Percentiles rank a stretch among this genome's conserved stretches.
Evolutionary conservation across 2,797 vertebrate species (phyloP).

Genomic region (Scolopax rusticola): DNA sequence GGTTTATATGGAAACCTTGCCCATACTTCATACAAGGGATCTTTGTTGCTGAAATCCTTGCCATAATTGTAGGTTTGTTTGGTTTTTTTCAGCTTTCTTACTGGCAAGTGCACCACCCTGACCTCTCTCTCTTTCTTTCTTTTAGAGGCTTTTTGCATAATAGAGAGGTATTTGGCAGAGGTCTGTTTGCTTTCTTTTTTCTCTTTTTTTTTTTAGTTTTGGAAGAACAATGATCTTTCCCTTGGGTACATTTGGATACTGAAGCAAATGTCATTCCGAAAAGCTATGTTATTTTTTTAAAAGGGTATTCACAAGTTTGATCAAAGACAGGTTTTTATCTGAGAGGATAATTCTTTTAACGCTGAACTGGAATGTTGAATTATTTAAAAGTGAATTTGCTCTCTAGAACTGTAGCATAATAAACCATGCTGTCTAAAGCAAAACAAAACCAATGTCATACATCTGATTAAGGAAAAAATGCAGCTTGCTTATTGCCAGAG

Average conservation of each 20-base stretch:
- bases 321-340: not conserved
- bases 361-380: not conserved
- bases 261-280: not conserved
- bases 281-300: not conserved
- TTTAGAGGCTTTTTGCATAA: not conserved
- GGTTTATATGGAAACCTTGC: not conserved
- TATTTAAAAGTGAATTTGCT: not conserved
- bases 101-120: not conserved
- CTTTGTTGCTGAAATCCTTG: constrained; percentile 31
- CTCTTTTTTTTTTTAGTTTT: not conserved
- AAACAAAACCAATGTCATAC: not conserved
- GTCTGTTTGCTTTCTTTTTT: not conserved
- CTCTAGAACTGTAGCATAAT: not conserved
- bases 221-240: not conserved
- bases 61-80: not conserved
- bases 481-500: not conserved
- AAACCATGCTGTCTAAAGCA: not conserved
- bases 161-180: not conserved
- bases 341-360: not conserved
- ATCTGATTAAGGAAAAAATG: not conserved
- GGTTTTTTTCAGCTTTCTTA: not conserved
- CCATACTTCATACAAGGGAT: not conserved
- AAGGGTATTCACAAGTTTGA: not conserved
- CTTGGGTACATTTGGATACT: not conserved
- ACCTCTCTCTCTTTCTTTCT: not conserved